Conservation (phyloP, 2,888 invertebrate genomes). For the Tinea pellionella region DNA sequence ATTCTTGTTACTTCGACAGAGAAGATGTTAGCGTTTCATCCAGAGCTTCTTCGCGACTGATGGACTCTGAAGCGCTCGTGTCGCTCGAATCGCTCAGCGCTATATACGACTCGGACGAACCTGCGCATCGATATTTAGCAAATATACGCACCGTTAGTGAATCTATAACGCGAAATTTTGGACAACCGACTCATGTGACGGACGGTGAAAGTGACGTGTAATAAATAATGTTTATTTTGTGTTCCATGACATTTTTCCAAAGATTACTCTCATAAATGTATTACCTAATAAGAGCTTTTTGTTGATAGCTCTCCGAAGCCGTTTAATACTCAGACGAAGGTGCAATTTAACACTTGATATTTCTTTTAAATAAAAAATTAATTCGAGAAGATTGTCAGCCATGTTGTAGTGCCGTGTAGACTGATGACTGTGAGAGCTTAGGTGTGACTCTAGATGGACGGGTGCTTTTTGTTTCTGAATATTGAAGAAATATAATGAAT, state of each 20-base stretch:
- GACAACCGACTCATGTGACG: conserved; percentile 74
- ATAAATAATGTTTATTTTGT: conserved; percentile 18
- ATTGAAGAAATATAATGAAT: not conserved
- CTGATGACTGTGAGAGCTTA: not conserved
- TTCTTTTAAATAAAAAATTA: not conserved
- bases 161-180: conserved; percentile 81
- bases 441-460: not conserved
- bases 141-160: conserved; percentile 82
- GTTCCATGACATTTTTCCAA: not conserved
- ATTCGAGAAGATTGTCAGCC: not conserved
- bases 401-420: too few relatives aligned
- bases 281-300: not conserved
- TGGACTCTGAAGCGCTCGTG: conserved; percentile 81
- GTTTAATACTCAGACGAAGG: not conserved
- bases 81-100: conserved; percentile 85
- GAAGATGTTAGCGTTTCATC: conserved; percentile 85
- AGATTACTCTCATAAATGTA: not conserved
- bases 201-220: conserved; percentile 76
- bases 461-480: conserved; percentile 6
- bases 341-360: not conserved
- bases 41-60: conserved; percentile 83
- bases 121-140: conserved; percentile 73
- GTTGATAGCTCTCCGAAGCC: not conserved
- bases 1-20: conserved; percentile 81
- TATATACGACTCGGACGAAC: conserved; percentile 81